Percentiles rank a stretch among this genome's conserved stretches.
Conservation (phyloP, 1,140 invertebrate species). For the Drosophila subpulchrella region DNA sequence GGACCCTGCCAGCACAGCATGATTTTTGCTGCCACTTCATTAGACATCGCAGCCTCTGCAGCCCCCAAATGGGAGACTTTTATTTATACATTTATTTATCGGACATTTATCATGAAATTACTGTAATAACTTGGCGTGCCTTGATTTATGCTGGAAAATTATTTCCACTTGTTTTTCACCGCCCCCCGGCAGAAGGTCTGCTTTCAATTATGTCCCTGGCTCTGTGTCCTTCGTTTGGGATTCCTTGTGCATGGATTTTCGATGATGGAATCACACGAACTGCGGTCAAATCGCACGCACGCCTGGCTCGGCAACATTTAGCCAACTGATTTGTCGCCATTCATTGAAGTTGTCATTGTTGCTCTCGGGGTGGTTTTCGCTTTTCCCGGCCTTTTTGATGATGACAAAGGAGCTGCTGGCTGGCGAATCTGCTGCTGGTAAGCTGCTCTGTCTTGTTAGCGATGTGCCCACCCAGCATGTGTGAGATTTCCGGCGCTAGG, state of each 20-base stretch:
- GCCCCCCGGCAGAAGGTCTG: neutral
- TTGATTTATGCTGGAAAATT: constrained; percentile 49
- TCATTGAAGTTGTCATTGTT: constrained; percentile 54
- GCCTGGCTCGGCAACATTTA: constrained; percentile 42
- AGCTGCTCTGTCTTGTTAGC: constrained; percentile 43
- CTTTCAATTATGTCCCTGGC: constrained; percentile 57
- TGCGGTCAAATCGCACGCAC: constrained; percentile 68
- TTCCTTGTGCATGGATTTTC: constrained; percentile 34
- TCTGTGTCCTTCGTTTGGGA: constrained; percentile 16
- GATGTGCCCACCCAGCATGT: constrained; percentile 23
- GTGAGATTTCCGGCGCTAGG: constrained; percentile 19
- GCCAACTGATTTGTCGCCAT: constrained; percentile 61
- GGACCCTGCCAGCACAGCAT: constrained; percentile 9
- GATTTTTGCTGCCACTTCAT: constrained; percentile 23
- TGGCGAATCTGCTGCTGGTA: constrained; percentile 32
- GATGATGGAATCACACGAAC: constrained; percentile 39
- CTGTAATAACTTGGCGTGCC: constrained; percentile 52
- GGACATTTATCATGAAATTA: constrained; percentile 67
- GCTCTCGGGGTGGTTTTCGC: constrained; percentile 31
- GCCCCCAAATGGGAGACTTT: neutral
- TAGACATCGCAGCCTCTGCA: constrained; percentile 12
- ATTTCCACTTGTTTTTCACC: constrained; percentile 42
- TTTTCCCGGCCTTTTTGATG: constrained; percentile 16
- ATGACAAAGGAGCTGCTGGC: constrained; percentile 42
- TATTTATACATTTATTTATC: constrained; percentile 64